Percentiles rank a stretch among this genome's conserved stretches.
These are phyloP conservation scores for Atractosteus spatula DNA, from an alignment of 2,113 vertebrate genomes.

Conservation along the genomic window DNA sequence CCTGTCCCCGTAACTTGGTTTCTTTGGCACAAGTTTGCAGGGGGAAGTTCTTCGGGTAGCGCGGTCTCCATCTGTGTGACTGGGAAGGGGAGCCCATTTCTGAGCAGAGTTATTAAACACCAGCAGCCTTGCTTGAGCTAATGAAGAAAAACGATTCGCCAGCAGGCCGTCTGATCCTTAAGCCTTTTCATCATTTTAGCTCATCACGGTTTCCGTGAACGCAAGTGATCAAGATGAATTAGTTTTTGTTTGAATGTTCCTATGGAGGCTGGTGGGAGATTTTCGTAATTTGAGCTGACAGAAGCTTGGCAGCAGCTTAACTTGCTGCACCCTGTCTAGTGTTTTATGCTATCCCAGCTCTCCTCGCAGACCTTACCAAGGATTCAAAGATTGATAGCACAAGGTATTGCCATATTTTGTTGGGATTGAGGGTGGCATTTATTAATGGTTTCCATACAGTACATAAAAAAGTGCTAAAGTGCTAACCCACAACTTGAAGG, in stretches of 20 bases:
- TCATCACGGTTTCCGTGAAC: slow-evolving; percentile 29
- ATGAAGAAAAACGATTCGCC: slow-evolving; percentile 42
- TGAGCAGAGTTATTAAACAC: neutral
- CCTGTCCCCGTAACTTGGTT: too few relatives aligned
- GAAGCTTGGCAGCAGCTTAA: neutral
- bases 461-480: too few relatives aligned
- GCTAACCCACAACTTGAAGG: too few relatives aligned
- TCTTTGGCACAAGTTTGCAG: too few relatives aligned
- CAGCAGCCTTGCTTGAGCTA: slow-evolving; percentile 10
- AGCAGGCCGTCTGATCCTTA: slow-evolving; percentile 35
- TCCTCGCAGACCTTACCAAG: too few relatives aligned
- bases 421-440: too few relatives aligned
- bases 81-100: neutral
- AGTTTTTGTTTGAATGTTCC: slow-evolving; percentile 18
- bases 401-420: too few relatives aligned
- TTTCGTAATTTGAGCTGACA: slow-evolving; percentile 27
- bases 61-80: neutral
- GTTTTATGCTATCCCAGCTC: neutral
- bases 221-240: slow-evolving; percentile 35
- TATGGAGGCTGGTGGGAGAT: slow-evolving; percentile 7
- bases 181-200: slow-evolving; percentile 42
- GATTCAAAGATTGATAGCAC: too few relatives aligned
- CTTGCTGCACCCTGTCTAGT: neutral
- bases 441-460: too few relatives aligned
- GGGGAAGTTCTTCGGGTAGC: too few relatives aligned